phyloP scores from a whole-genome alignment of 2,888 invertebrate genomes.

The Argyresthia albistria region DNA sequence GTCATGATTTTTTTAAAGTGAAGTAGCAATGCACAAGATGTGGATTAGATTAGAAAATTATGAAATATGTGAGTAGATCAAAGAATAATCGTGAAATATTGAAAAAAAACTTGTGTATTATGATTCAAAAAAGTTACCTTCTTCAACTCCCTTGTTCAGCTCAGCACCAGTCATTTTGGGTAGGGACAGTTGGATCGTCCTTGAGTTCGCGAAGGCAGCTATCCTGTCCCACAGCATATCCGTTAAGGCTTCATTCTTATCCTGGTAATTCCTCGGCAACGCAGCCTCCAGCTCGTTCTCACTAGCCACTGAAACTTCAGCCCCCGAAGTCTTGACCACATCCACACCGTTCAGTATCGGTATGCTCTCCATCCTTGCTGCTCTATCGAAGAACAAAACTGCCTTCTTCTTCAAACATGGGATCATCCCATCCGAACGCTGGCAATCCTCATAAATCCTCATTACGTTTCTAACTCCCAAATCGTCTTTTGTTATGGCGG shows the following conservation, averaged over 20 bases:
- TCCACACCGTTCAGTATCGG: conserved; percentile 75
- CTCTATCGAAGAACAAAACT: conserved; percentile 82
- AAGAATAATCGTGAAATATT: too few species aligned
- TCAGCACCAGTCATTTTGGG: conserved; percentile 81
- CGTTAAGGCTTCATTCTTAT: conserved; percentile 78
- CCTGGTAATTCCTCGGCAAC: conserved; percentile 76
- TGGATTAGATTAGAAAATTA: too few species aligned
- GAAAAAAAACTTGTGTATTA: too few species aligned
- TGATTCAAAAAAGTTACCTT: conserved; percentile 67
- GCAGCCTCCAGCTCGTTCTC: conserved; percentile 80
- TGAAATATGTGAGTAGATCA: too few species aligned
- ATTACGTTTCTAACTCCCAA: conserved; percentile 77
- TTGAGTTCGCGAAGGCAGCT: conserved; percentile 80
- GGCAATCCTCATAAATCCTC: conserved; percentile 85
- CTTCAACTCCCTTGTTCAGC: conserved; percentile 79
- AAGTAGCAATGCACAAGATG: too few species aligned
- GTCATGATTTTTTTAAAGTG: too few species aligned
- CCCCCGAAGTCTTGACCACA: conserved; percentile 70
- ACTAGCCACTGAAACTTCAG: conserved; percentile 57
- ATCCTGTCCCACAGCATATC: conserved; percentile 80
- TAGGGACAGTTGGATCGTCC: conserved; percentile 82
- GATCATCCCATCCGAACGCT: conserved; percentile 77
- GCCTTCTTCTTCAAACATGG: conserved; percentile 88
- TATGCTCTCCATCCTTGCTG: conserved; percentile 79
- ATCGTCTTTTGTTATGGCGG: conserved; percentile 38